Conservation (phyloP, 2,888 invertebrate species). For the Stenodera caucasica region DNA sequence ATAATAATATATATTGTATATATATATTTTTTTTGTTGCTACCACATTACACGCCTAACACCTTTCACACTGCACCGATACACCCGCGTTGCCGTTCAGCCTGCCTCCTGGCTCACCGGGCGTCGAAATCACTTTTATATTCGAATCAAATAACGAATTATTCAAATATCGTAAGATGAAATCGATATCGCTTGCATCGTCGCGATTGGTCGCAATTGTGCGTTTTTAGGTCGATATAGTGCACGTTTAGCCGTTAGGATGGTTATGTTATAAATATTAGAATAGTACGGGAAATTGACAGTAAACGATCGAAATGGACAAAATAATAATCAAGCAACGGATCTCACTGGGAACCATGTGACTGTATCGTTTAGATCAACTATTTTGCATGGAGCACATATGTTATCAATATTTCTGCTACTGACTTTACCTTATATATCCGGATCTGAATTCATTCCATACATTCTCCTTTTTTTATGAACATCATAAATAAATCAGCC, state of each 20-base stretch:
- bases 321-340: slow-evolving; percentile 20
- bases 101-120: slow-evolving; percentile 31
- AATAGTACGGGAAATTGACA: slow-evolving; percentile 15
- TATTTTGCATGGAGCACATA: slow-evolving; percentile 80
- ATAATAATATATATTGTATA: no score
- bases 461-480: slow-evolving; percentile 17
- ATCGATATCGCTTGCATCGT: slow-evolving; percentile 11
- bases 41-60: slow-evolving; percentile 38
- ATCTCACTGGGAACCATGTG: slow-evolving; percentile 71
- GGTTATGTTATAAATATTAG: slow-evolving; percentile 33
- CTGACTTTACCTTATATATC: slow-evolving; percentile 54
- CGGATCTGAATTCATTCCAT: slow-evolving; percentile 22
- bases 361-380: slow-evolving; percentile 67
- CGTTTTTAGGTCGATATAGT: slow-evolving; percentile 36
- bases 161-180: no score
- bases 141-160: slow-evolving; percentile 4
- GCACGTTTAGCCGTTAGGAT: slow-evolving; percentile 42
- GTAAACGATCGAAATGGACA: not conserved
- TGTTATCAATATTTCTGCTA: slow-evolving; percentile 58
- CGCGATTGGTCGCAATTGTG: slow-evolving; percentile 27
- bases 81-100: slow-evolving; percentile 33
- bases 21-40: slow-evolving; percentile 37
- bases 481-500: slow-evolving; percentile 13
- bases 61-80: slow-evolving; percentile 35
- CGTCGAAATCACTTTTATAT: slow-evolving; percentile 12